Base-by-base conservation (phyloP, 2,797 vertebrate species). In the Arrhamphus sclerolepis region DNA sequence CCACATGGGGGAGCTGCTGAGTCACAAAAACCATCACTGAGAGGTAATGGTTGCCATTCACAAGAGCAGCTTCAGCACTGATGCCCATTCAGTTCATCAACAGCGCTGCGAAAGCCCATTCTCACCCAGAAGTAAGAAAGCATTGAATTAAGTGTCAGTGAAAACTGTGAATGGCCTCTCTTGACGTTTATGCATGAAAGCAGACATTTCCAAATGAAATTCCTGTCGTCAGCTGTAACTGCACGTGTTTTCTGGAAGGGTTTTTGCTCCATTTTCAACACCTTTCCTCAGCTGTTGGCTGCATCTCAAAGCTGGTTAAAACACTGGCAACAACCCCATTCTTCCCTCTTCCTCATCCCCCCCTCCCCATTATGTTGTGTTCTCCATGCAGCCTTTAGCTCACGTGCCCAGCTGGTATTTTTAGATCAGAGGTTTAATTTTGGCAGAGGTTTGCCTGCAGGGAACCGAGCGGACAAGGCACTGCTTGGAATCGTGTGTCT, bases 341-440 rank as follows among this genome's bases (percentile, higher is more conserved):
- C 43, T 21, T 22, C n/a, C 5, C 40, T 17, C 40, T 53, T 21
- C 53, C 46, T 41, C 50, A 19, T 19, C 46, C 3, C 41, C 14
- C 18, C 26, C 53, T 7, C 49, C 43, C 24, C 58, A 28, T 42
- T 38, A 72, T 85, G 72, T 77, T 72, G 60, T 76, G 71, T 72
- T 59, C 76, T 65, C 57, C 71, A 61, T 56, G 69, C 66, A 61
- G 62, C 71, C 65, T 68, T 69, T 39, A 22, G 57, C 65, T 72
- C 83, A 82, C 81, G 70, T 80, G 80, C 57, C 55, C 7, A 4
- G 40, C 59, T 76, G 74, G 39, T 90, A 89, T 90, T 85, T 88
- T 85, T 89, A 88, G 87, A 86, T 80, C 82, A 63, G 71, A 51
- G 74, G 78, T 87, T 82, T 88, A 84, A 84, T 77, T 89, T 87